Base-by-base conservation (phyloP, 2,113 vertebrate species). In the Rhinichthys klamathensis region DNA sequence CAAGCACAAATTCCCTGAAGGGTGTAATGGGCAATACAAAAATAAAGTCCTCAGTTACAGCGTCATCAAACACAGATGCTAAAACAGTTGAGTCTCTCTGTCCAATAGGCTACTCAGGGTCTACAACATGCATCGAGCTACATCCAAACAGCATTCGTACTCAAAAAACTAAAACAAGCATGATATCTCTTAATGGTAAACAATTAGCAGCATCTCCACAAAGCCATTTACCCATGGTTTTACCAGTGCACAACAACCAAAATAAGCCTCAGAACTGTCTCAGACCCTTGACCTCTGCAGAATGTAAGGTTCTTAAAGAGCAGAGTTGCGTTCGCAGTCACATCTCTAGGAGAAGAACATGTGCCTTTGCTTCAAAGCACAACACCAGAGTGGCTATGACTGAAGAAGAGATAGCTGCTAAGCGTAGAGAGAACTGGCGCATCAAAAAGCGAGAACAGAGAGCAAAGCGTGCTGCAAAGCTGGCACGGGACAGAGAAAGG, bases 361-460 rank as follows among this genome's bases (percentile, higher is more conserved):
- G 89, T 91, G 87, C 89, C 91, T 90, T 85, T 88, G 88, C 78
- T 82, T 77, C 80, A 41, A 15, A 79, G n/a, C 87, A 85, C 67
- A 81, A 85, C 78, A 84, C 51, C 54, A 60, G 25, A 41, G 18
- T 63, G 1, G 12, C 46, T 6, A 88, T 90, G 88, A 89, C 91
- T 0, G 94, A 95, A 77, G 94, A 95, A 73, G 92, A 95, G 87
- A 93, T 67, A 30, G 92, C 91, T 0, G 93, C 94, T 27, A 93
- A 82, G 44, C 94, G 94, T 35, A 89, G 95, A 56, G 94, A 95
- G 85, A 91, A 91, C 4, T 95, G 94, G 95, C 90, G 94, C 30
- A 90, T 95, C 56, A 95, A 95, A 88, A 95, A 95, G 85, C 87
- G 94, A 63, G 93, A 94, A 83, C 95, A 95, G 87, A 92, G 94